Evolutionary conservation across 2,888 invertebrate species (phyloP).

Genomic region (Brachylomia viminalis): DNA sequence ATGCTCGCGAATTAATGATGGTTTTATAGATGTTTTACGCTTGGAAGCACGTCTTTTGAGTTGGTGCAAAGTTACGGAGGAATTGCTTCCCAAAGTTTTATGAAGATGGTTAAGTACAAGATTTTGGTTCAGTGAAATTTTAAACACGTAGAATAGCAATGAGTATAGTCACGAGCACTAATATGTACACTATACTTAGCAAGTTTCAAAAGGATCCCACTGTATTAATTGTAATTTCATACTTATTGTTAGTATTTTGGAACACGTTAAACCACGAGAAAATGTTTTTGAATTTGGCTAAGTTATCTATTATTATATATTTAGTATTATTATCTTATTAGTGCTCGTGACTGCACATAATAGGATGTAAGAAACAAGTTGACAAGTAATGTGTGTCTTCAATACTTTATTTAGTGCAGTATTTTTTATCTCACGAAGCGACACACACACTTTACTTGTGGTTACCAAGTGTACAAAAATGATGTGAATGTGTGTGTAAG

Average conservation of each 20-base stretch:
- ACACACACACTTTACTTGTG: no score
- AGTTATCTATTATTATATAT: no score
- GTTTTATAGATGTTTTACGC: conserved; percentile 84
- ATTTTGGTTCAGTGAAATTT: neutral
- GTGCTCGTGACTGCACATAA: neutral
- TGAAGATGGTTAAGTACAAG: neutral
- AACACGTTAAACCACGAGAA: neutral
- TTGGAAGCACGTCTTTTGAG: conserved; percentile 67
- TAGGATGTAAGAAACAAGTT: neutral
- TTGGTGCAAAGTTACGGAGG: conserved; percentile 14
- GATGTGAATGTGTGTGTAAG: no score
- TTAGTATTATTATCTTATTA: no score
- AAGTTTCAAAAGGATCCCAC: neutral
- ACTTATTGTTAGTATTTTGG: neutral
- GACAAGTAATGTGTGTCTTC: no score
- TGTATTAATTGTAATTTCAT: neutral
- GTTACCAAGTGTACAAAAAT: no score
- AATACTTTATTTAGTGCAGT: neutral
- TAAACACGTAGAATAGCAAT: neutral
- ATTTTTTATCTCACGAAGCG: no score
- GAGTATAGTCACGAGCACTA: neutral
- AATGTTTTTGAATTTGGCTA: neutral
- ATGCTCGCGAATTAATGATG: conserved; percentile 83
- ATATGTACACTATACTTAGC: neutral
- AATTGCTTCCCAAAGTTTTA: conserved; percentile 21